These are phyloP conservation scores for Proisotoma minuta DNA, from an alignment of 2,888 invertebrate genomes.

Conservation along the genomic window DNA sequence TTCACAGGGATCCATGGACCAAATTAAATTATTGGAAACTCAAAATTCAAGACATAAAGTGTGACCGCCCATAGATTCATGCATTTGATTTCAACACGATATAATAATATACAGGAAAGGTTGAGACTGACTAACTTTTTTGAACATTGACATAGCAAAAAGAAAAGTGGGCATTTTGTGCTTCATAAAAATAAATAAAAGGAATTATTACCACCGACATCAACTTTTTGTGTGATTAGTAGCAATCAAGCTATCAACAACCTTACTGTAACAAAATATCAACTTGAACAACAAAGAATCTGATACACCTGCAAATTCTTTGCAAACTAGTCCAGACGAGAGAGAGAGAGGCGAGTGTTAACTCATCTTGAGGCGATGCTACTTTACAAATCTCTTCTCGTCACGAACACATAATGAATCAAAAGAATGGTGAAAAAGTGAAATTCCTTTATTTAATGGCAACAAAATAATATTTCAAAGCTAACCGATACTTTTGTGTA, in stretches of 20 bases:
- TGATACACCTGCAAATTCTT: slow-evolving; percentile 8
- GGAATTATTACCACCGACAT: no score
- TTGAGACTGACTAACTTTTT: no score
- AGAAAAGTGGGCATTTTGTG: background rate
- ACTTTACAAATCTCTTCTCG: background rate
- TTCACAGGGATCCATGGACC: background rate
- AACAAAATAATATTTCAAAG: no score
- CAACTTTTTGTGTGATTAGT: no score
- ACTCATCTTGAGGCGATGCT: slow-evolving; percentile 1
- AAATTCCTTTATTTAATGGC: no score
- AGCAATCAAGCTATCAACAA: slow-evolving; percentile 2
- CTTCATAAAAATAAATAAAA: no score
- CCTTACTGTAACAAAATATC: background rate
- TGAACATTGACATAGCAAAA: background rate
- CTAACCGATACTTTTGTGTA: no score
- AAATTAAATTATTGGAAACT: slow-evolving; percentile 1
- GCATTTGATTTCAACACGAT: background rate
- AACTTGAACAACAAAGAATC: background rate
- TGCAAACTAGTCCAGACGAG: background rate
- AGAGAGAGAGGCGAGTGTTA: background rate
- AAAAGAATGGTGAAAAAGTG: no score
- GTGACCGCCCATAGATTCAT: background rate
- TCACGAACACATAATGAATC: slow-evolving; percentile 2
- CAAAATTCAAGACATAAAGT: background rate
- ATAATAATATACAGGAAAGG: no score